Evolutionary conservation across 2,888 invertebrate genomes (phyloP).

Genomic region (Tanytarsus gracilentus): DNA sequence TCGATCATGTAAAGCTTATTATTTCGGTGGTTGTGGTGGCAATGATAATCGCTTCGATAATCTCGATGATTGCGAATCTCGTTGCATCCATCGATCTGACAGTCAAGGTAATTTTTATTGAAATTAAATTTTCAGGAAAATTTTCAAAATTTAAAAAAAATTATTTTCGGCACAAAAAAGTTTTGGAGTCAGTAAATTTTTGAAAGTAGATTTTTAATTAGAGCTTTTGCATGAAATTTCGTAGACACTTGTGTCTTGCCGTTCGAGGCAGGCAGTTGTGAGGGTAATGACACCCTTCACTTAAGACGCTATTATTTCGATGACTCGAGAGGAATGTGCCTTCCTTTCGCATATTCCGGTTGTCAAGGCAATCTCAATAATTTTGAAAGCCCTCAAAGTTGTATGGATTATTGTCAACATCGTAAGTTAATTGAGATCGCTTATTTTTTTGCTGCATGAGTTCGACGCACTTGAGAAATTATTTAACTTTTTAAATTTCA

Average conservation of each 20-base stretch:
- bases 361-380: constrained; percentile 83
- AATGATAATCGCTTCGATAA: constrained; percentile 65
- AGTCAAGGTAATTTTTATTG: not conserved
- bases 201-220: not conserved
- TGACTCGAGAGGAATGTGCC: constrained; percentile 57
- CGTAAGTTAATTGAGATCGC: not conserved
- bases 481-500: not conserved
- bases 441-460: not conserved
- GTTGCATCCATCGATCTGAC: constrained; percentile 47
- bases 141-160: not conserved
- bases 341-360: constrained; percentile 73
- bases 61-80: constrained; percentile 60
- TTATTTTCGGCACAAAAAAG: not conserved
- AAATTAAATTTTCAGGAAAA: not conserved
- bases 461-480: not conserved
- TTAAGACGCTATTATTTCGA: constrained; percentile 67
- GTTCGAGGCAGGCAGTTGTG: constrained; percentile 54
- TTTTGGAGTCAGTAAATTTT: constrained; percentile 19
- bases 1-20: constrained; percentile 54
- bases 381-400: constrained; percentile 65
- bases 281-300: constrained; percentile 34
- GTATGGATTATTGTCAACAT: constrained; percentile 50
- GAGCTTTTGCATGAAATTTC: constrained; percentile 29
- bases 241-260: constrained; percentile 57
- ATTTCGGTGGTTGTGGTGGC: constrained; percentile 63